Conservation (phyloP, 2,113 vertebrate species). For the Pelecanus crispus region DNA sequence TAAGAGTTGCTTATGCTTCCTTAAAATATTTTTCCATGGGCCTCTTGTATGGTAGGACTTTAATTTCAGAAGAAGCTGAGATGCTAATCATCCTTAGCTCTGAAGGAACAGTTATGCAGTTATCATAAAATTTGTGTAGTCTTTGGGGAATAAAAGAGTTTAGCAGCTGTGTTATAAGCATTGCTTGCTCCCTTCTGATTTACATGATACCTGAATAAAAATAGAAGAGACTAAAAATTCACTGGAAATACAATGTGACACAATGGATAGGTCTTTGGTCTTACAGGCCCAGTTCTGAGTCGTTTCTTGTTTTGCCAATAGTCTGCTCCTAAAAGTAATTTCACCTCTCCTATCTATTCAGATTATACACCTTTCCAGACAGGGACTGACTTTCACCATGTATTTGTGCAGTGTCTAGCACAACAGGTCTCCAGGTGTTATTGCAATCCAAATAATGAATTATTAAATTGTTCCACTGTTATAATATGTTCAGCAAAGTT, state of each 20-base stretch:
- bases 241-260: neutral
- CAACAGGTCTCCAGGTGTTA: neutral
- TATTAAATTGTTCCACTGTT: neutral
- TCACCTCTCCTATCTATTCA: neutral
- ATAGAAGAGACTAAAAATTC: neutral
- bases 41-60: neutral
- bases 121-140: neutral
- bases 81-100: neutral
- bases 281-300: neutral
- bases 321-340: neutral
- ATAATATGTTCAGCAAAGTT: fast-evolving
- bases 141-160: neutral
- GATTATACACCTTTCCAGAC: neutral
- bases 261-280: neutral
- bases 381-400: neutral
- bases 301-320: neutral
- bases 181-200: neutral
- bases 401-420: neutral
- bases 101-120: neutral
- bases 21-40: neutral
- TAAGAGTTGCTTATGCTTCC: neutral
- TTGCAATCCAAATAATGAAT: neutral
- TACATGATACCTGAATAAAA: neutral
- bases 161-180: neutral
- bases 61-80: neutral